These are phyloP conservation scores for Phytoseiulus persimilis DNA, from an alignment of 2,888 invertebrate species.

Conservation along the genomic window DNA sequence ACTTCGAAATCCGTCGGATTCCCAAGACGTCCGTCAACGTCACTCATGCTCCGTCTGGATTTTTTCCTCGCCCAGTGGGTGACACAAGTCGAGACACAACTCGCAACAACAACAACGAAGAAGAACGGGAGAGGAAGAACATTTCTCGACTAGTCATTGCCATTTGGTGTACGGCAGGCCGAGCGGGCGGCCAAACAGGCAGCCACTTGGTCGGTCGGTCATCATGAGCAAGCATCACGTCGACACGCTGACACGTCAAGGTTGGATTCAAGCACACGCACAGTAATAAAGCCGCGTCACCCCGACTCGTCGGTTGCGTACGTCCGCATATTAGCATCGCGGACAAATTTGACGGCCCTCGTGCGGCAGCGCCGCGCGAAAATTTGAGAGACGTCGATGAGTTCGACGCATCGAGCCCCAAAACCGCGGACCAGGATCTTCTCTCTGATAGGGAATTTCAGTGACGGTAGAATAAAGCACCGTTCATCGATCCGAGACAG, in stretches of 20 bases:
- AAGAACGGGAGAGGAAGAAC: neutral
- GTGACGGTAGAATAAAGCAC: no score
- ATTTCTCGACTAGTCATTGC: neutral
- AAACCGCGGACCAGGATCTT: no score
- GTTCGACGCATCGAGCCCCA: no score
- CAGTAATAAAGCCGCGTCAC: neutral
- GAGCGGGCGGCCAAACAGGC: neutral
- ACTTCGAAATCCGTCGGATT: neutral
- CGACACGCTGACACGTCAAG: neutral
- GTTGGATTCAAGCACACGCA: neutral
- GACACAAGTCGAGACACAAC: neutral
- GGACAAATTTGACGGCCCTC: neutral
- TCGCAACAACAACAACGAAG: neutral
- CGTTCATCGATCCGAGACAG: neutral
- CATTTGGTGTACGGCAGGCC: neutral
- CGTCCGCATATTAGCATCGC: neutral
- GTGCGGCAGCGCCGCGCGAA: no score
- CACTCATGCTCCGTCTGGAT: neutral
- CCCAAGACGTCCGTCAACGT: neutral
- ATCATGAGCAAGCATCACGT: neutral
- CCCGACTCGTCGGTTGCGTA: neutral
- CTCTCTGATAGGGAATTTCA: no score
- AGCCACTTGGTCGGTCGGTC: neutral
- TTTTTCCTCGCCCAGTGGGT: slow-evolving; percentile 5
- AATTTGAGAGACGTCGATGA: no score